These are phyloP conservation scores for Vanessa cardui DNA, from an alignment of 2,888 invertebrate species.

Conservation along the genomic window DNA sequence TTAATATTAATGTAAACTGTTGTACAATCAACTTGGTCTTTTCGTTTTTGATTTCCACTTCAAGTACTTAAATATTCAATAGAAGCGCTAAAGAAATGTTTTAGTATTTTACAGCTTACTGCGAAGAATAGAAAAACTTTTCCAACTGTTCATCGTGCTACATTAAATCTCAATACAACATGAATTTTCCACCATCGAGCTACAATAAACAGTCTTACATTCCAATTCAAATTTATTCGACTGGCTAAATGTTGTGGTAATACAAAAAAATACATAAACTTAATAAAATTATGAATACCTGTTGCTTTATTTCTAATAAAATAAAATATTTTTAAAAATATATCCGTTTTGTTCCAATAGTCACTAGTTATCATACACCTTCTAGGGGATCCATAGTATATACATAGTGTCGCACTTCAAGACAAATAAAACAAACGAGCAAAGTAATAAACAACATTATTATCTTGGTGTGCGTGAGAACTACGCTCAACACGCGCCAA, in stretches of 20 bases:
- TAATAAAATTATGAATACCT: background rate
- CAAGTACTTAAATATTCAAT: slow-evolving; percentile 1
- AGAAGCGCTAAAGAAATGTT: slow-evolving; percentile 1
- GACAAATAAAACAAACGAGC: no score
- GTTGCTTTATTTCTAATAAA: no score
- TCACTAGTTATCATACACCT: no score
- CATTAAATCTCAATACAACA: slow-evolving; percentile 9
- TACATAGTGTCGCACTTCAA: no score
- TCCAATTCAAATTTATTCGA: slow-evolving; percentile 2
- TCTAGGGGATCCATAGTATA: no score
- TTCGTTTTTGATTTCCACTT: background rate
- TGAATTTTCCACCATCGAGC: slow-evolving; percentile 8
- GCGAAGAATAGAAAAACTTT: slow-evolving; percentile 9
- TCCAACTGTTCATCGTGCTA: slow-evolving; percentile 11
- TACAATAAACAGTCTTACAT: slow-evolving; percentile 6
- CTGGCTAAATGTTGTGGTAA: slow-evolving; percentile 3
- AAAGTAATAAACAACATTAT: no score
- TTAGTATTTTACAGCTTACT: slow-evolving; percentile 4
- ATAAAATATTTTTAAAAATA: no score
- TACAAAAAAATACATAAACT: background rate
- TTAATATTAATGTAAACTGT: no score
- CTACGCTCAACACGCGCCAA: no score
- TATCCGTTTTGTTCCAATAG: no score
- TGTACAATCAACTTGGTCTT: no score
- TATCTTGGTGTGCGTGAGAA: no score